These are phyloP conservation scores for Drosophila ohnishii DNA, from an alignment of 1,140 invertebrate genomes.

Conservation along the genomic window DNA sequence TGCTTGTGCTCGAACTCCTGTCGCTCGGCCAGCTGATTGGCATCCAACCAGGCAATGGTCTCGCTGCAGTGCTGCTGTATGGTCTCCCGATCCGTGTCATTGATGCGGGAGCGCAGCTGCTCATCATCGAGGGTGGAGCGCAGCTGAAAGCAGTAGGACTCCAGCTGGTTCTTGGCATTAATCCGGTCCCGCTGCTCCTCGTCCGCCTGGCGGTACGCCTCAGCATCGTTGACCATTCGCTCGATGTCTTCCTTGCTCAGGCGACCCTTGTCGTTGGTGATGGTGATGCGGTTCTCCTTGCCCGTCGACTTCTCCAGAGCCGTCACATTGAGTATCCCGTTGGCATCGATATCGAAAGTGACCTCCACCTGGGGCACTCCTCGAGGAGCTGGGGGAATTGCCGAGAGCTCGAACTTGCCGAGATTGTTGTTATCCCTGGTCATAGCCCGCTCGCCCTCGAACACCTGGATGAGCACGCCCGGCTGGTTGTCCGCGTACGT, in stretches of 20 bases:
- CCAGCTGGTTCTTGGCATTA: constrained; percentile 93
- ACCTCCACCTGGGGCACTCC: constrained; percentile 97
- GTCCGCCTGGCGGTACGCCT: constrained; percentile 95
- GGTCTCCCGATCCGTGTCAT: constrained; percentile 91
- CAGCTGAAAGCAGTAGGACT: constrained; percentile 98
- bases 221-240: constrained; percentile 98
- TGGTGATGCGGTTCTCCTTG: constrained; percentile 98
- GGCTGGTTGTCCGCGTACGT: constrained; percentile 98
- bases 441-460: constrained; percentile 95
- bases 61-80: constrained; percentile 96
- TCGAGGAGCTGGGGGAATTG: constrained; percentile 96
- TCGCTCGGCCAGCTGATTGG: constrained; percentile 95
- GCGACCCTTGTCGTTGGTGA: constrained; percentile 98
- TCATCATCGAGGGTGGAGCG: constrained; percentile 95
- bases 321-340: constrained; percentile 94
- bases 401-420: constrained; percentile 96
- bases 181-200: constrained; percentile 95
- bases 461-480: constrained; percentile 94
- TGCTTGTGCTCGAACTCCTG: constrained; percentile 96
- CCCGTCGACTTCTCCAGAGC: constrained; percentile 96
- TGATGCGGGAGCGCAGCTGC: constrained; percentile 94
- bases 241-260: constrained; percentile 98
- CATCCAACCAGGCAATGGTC: constrained; percentile 96
- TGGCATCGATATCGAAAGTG: constrained; percentile 95
- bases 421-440: constrained; percentile 96